A percentile compares a stretch with the other conserved stretches of the same genome.
Evolutionary conservation across 2,888 invertebrate species (phyloP).

Genomic region (Latrodectus elegans): DNA sequence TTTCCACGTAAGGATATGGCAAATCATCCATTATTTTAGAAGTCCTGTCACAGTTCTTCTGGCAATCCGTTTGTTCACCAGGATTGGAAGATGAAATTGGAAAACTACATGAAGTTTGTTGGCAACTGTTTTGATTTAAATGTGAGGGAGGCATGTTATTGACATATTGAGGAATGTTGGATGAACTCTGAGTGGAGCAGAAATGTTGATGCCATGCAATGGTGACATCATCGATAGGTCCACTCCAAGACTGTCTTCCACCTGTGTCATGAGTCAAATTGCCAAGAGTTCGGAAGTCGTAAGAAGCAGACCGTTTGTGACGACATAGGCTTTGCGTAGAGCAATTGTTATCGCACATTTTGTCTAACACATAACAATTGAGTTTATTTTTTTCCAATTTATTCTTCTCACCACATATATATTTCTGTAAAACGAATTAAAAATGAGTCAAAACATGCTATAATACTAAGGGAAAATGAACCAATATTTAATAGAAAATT

Average conservation of each 20-base stretch:
- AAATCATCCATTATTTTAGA: neutral
- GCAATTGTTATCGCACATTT: slow-evolving; percentile 37
- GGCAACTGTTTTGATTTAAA: slow-evolving; percentile 16
- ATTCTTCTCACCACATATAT: slow-evolving; percentile 10
- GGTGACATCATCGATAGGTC: slow-evolving; percentile 41
- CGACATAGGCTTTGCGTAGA: slow-evolving; percentile 42
- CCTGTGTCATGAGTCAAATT: slow-evolving; percentile 45
- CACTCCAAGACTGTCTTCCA: slow-evolving; percentile 56
- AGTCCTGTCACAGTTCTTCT: neutral
- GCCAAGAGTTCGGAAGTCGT: slow-evolving; percentile 61
- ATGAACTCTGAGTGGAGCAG: slow-evolving; percentile 56
- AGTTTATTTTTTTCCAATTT: slow-evolving; percentile 34
- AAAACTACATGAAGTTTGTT: neutral
- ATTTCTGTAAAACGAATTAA: slow-evolving; percentile 6
- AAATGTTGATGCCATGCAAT: slow-evolving; percentile 31
- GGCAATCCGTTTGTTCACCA: neutral
- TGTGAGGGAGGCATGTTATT: neutral
- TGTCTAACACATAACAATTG: slow-evolving; percentile 16
- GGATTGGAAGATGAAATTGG: neutral
- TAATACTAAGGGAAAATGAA: no score
- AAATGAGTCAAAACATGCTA: no score
- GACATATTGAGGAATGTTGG: slow-evolving; percentile 41
- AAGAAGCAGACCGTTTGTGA: slow-evolving; percentile 66
- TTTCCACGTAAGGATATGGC: neutral
- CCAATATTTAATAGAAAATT: no score